Evolutionary conservation across 1,140 invertebrate species (phyloP).

Genomic region (Pectinophora gossypiella): DNA sequence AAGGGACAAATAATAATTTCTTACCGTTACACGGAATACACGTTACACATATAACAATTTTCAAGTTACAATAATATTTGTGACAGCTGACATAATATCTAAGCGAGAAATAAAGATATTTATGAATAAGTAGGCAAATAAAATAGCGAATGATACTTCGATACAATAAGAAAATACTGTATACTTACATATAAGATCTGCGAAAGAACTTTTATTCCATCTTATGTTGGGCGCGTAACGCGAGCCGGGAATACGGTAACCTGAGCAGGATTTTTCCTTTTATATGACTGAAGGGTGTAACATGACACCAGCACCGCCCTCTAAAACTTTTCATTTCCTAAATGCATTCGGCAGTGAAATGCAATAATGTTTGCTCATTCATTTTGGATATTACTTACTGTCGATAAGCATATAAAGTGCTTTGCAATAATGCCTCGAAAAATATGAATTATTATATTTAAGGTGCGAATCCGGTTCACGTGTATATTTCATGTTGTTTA

Average conservation of each 20-base stretch:
- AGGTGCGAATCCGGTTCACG: neutral
- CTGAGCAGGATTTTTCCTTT: constrained; percentile 49
- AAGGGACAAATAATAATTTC: no score
- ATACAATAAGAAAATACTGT: no score
- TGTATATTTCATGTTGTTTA: constrained; percentile 26
- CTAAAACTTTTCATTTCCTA: constrained; percentile 60
- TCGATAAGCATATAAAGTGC: neutral
- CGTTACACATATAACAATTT: no score
- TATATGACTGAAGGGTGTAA: constrained; percentile 69
- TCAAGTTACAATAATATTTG: no score
- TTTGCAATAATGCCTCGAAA: neutral
- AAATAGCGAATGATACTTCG: no score
- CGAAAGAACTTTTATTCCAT: no score
- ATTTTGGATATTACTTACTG: neutral
- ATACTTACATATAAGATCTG: no score
- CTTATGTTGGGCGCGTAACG: no score
- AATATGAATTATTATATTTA: neutral
- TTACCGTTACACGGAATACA: no score
- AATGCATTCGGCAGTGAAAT: constrained; percentile 33
- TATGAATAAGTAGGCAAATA: no score
- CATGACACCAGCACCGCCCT: constrained; percentile 50
- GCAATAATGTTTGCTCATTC: neutral
- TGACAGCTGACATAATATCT: no score
- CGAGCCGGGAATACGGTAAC: constrained; percentile 48
- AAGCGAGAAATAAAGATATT: no score